Evolutionary conservation across 2,797 vertebrate genomes (phyloP), one percentile per base, ranked within the genome.

Genomic region (Arnoldichthys spilopterus): DNA sequence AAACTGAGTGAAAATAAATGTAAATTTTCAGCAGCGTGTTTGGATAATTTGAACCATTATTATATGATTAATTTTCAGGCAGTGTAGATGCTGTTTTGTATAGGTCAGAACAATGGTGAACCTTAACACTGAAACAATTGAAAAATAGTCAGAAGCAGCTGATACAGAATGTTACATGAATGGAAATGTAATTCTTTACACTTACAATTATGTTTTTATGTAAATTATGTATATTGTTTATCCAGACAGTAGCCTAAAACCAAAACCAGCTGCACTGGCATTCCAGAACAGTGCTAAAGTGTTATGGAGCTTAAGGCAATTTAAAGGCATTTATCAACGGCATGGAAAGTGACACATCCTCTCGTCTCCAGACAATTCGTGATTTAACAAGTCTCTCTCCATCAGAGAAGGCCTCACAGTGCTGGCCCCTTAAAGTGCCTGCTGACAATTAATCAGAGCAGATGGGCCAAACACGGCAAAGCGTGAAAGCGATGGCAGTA

Each of bases 391-490:
- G 32, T 20, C 66, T 67, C 26, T 56, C 28, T 45, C 6, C 62
- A 61, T 67, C 51, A 64, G 51, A 49, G 40, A 68, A 11, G 54
- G 51, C 40, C 63, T 81, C 37, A 4, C 20, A 15, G 24, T 16
- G 30, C 4, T 64, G 40, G 30, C 43, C 67, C 63, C 64, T 69
- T 72, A 37, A 81, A 80, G 43, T 67, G 34, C 40, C 43, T 34
- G 22, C 30, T 49, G 49, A 80, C 70, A 76, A 83, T 85, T 79
- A 82, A 80, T 67, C 69, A 54, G 66, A 82, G 71, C 76, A 74
- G 72, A 82, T 78, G 72, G 66, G 47, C 64, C 53, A 83, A 82
- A 84, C 45, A 83, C 64, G 9, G 28, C 76, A 76, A 80, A 69
- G 66, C 61, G 58, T 59, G 54, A 76, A 66, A 58, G 68, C 67